Evolutionary conservation across 1,140 invertebrate species (phyloP), one percentile per base, ranked within the genome.

Genomic region (Batillaria attramentaria): DNA sequence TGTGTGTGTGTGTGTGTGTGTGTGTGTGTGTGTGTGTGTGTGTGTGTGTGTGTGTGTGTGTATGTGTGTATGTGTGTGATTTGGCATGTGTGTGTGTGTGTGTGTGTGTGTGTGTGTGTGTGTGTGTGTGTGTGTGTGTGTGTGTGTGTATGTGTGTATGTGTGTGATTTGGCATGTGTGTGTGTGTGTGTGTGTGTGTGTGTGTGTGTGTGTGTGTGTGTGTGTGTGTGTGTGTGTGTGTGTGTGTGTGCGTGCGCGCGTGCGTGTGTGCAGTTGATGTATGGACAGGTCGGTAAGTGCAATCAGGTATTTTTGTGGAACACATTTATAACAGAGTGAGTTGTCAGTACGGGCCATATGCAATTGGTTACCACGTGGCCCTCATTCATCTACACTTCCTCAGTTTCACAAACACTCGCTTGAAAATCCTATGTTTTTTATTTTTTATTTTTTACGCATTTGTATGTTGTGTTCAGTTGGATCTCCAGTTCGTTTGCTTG

Each of bases 1-100:
- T 60, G 57, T 24, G 57, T 60, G 57, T 60, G 57, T 60, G 57
- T 60, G 57, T 62, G 57, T 62, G 57, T 62, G 57, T 62, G 57
- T 62, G 57, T 62, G 57, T 62, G 57, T 62, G 57, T 62, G 57
- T 62, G 46, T 33, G 62, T 65, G 62, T 65, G 62, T 33, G 62
- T 65, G 62, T 65, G 62, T 65, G 62, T 65, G 62, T 65, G 62
- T 65, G 62, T 65, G 62, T 33, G 62, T 65, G 16, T 65, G 62
- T 33, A 3, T 65, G 62, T 35, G 16, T 65, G 62, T 65, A 35
- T 35, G 28, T 65, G 62, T 65, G 62, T 65, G 62, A 35, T 5
- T 65, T 31, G 16, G 0, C 37, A 35, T 33, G 13, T 8, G 13
- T 65, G 13, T 35, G 62, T 65, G 0, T 65, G 13, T 35, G 62